phyloP scores from a whole-genome alignment of 2,888 invertebrate species.

The Aleiodes alternator region DNA sequence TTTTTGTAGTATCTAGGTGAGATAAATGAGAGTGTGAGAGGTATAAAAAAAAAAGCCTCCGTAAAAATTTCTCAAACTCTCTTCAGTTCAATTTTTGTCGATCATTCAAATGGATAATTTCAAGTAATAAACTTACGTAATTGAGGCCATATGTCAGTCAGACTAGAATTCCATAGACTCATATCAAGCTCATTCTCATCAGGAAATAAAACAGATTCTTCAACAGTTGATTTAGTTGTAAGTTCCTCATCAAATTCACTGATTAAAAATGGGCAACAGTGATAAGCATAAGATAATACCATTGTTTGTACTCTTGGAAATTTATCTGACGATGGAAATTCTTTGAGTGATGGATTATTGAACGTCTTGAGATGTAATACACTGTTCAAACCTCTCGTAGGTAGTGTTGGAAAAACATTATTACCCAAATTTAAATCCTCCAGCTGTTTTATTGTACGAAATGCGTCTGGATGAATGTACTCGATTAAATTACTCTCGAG shows the following conservation, averaged over 20 bases:
- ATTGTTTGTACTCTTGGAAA: slow-evolving; percentile 92
- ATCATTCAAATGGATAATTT: no score
- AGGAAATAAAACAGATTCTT: slow-evolving; percentile 84
- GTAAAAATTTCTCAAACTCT: no score
- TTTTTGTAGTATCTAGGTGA: neutral
- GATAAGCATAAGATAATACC: slow-evolving; percentile 95
- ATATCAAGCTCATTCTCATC: slow-evolving; percentile 83
- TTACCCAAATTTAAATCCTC: slow-evolving; percentile 95
- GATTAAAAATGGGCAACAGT: slow-evolving; percentile 93
- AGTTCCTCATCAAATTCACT: slow-evolving; percentile 72
- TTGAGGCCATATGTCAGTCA: slow-evolving; percentile 89
- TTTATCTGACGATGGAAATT: slow-evolving; percentile 90
- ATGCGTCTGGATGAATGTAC: slow-evolving; percentile 90
- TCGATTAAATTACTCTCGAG: slow-evolving; percentile 91
- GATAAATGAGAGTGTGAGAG: neutral
- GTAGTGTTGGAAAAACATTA: slow-evolving; percentile 90
- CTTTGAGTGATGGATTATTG: slow-evolving; percentile 91
- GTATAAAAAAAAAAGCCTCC: no score
- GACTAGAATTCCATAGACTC: slow-evolving; percentile 87
- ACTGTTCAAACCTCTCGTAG: slow-evolving; percentile 87
- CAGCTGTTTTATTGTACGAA: slow-evolving; percentile 85
- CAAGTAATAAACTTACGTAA: slow-evolving; percentile 80
- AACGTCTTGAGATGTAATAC: slow-evolving; percentile 92
- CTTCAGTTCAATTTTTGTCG: no score
- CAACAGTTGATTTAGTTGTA: slow-evolving; percentile 70